phyloP scores from a whole-genome alignment of 2,797 vertebrate species.

The Amphiprion clarkii region DNA sequence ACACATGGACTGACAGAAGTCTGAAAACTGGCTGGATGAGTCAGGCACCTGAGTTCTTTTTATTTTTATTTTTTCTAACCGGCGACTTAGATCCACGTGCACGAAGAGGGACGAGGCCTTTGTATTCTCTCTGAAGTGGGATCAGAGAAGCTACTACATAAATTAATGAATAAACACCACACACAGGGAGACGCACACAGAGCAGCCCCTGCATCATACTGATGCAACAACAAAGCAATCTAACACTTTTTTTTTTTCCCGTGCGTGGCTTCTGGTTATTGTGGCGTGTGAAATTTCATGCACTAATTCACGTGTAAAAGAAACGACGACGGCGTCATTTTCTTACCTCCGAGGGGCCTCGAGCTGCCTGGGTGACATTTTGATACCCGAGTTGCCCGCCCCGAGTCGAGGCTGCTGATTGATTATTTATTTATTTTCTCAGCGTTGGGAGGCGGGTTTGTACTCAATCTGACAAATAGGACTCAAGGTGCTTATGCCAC shows the following conservation, averaged over 20 bases:
- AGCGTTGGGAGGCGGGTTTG: conserved; percentile 4
- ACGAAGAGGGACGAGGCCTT: conserved; percentile 71
- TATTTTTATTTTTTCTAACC: conserved; percentile 1
- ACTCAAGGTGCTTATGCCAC: conserved; percentile 34
- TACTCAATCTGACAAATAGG: conserved; percentile 41
- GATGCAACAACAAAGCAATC: conserved; percentile 89
- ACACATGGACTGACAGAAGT: conserved; percentile 16
- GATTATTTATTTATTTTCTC: conserved; percentile 49
- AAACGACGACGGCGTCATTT: conserved; percentile 64
- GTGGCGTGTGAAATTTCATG: conserved; percentile 68
- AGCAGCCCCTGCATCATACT: conserved; percentile 79
- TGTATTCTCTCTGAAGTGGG: conserved; percentile 86
- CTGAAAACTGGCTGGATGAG: conserved; percentile 23
- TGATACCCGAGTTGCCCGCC: conserved; percentile 50
- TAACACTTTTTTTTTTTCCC: conserved; percentile 28
- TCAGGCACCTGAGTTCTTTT: conserved; percentile 48
- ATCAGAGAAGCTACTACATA: conserved; percentile 85
- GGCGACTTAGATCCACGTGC: conserved; percentile 56
- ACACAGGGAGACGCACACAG: conserved; percentile 42
- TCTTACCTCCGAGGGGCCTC: conserved; percentile 50
- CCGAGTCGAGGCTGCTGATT: conserved; percentile 19
- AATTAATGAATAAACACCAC: conserved; percentile 85
- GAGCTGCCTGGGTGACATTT: conserved; percentile 51
- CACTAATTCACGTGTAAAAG: conserved; percentile 80
- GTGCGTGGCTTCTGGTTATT: conserved; percentile 68